These are phyloP conservation scores for Drosophila infuscata DNA, from an alignment of 2,888 invertebrate species.

Conservation along the genomic window DNA sequence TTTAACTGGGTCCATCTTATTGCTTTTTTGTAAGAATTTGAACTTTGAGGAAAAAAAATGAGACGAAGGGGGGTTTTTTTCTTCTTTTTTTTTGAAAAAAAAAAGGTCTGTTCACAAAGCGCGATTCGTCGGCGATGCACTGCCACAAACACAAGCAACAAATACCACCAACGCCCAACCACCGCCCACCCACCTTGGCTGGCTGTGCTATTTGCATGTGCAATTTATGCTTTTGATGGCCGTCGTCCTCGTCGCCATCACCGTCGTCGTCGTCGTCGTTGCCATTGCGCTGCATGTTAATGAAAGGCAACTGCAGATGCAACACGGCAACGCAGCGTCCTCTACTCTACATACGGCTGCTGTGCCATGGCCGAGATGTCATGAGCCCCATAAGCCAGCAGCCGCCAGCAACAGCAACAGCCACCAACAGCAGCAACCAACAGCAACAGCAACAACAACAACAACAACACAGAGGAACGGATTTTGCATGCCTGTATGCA, in stretches of 20 bases:
- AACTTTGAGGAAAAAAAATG: slow-evolving; percentile 29
- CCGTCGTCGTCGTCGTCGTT: slow-evolving; percentile 1
- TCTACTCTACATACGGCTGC: slow-evolving; percentile 36
- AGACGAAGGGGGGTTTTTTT: not conserved
- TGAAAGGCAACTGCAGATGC: slow-evolving; percentile 73
- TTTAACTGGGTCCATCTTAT: not conserved
- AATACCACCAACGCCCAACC: slow-evolving; percentile 4
- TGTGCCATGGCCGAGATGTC: slow-evolving; percentile 45
- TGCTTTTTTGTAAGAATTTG: slow-evolving; percentile 42
- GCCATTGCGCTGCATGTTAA: slow-evolving; percentile 57
- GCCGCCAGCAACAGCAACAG: slow-evolving; percentile 20
- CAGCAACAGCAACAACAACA: not conserved
- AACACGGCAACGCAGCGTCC: slow-evolving; percentile 45
- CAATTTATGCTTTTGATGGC: slow-evolving; percentile 78
- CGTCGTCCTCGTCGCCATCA: slow-evolving; percentile 12
- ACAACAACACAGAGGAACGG: slow-evolving; percentile 23
- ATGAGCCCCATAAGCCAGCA: slow-evolving; percentile 41
- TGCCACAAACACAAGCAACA: slow-evolving; percentile 8
- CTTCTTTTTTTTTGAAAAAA: not conserved
- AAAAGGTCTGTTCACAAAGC: slow-evolving; percentile 37
- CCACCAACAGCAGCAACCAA: slow-evolving; percentile 1
- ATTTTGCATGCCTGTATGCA: slow-evolving; percentile 64
- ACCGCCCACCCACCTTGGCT: slow-evolving; percentile 26
- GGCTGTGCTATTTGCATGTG: slow-evolving; percentile 70
- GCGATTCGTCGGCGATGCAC: slow-evolving; percentile 9